phyloP scores from a whole-genome alignment of 2,113 vertebrate species.

The Rhabdomys dilectus region DNA sequence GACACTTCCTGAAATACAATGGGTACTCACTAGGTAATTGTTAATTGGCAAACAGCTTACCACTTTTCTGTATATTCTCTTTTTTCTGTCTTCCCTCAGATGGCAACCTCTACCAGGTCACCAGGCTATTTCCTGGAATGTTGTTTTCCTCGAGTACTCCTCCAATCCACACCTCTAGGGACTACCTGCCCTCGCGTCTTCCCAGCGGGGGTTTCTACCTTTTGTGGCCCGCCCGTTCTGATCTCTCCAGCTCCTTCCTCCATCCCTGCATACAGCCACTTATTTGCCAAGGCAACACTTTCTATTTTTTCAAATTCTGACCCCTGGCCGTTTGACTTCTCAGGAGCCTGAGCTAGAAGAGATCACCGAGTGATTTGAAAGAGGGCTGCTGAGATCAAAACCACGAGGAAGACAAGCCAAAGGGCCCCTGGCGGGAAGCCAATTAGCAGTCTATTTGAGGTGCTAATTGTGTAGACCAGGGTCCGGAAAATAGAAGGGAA shows the following conservation, averaged over 20 bases:
- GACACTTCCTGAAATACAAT: background rate
- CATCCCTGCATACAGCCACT: background rate
- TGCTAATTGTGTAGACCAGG: slow-evolving; percentile 70
- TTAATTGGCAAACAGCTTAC: background rate
- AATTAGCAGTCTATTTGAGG: slow-evolving; percentile 77
- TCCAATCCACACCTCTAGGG: background rate
- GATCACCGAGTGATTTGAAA: slow-evolving; percentile 28
- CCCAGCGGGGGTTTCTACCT: background rate
- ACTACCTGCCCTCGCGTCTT: background rate
- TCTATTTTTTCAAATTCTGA: slow-evolving; percentile 60
- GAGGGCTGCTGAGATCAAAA: slow-evolving; percentile 65
- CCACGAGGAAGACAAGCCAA: slow-evolving; percentile 69
- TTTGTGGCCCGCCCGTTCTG: background rate
- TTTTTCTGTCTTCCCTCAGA: background rate
- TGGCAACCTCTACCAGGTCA: background rate
- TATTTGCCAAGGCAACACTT: slow-evolving; percentile 18
- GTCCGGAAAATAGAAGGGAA: slow-evolving; percentile 57
- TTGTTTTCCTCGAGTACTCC: background rate
- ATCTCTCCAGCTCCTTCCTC: background rate
- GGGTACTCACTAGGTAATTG: background rate
- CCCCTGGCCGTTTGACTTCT: slow-evolving; percentile 70
- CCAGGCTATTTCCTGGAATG: background rate
- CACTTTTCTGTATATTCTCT: background rate
- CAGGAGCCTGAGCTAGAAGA: slow-evolving; percentile 11
- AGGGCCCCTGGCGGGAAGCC: slow-evolving; percentile 17